Evolutionary conservation across 2,888 invertebrate species (phyloP), one percentile per base, ranked within the genome.

Genomic region (Lasioglossum lativentre): DNA sequence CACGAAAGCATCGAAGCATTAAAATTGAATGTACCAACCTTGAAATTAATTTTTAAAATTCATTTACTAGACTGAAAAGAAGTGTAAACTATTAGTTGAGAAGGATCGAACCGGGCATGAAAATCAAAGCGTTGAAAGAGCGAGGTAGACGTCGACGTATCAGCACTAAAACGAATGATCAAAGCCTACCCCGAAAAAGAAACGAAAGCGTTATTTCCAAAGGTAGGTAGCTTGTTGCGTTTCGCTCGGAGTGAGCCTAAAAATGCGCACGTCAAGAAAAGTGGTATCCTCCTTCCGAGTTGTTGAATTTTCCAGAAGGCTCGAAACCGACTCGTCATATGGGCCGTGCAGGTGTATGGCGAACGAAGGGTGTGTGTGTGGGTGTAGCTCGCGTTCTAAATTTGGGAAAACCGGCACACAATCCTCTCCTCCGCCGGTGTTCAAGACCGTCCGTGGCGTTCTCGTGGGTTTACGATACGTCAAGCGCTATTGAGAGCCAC

Each of bases 391-490:
- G 14, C 71, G 71, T 72, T 27, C 71, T 72, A 27, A 72, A 45
- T 72, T 42, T 72, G 71, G 45, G 71, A 72, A 72, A 72, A 45
- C 42, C 71, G 42, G 27, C 19, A 45, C 42, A 16, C 45, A 45
- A 45, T 72, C 30, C 71, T 45, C 71, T 30, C 27, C 71, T 19
- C 16, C 59, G 5, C 27, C 12, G 59, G 16, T 23, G 71, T 45
- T 40, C 45, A 30, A 71, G 40, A 42, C 70, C 70, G 70, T 42
- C 42, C 70, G 70, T 4, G 42, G 70, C 70, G 42, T 71, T 71
- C 70, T 40, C 70, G 70, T n/a, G 27, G 70, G 70, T 71, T 71
- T 71, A 71, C 70, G 70, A 71, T 71, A 71, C 70, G 70, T 71
- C 70, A 42, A 71, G 70, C 70, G 42, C 70, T 40, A 71, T 71